Conservation (phyloP, 1,140 invertebrate species). For the Macrobrachium nipponense region DNA sequence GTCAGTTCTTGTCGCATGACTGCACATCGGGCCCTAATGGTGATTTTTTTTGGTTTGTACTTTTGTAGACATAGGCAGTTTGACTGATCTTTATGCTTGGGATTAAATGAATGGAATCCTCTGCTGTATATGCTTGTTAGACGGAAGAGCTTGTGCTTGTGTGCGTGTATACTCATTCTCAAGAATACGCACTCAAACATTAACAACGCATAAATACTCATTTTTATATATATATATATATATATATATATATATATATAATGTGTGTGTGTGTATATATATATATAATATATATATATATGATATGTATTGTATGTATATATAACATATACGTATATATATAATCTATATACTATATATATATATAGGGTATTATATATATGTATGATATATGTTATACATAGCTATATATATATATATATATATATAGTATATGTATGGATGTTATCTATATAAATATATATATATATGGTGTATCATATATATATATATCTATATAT, state of each 20-base stretch:
- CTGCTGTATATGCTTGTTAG: no score
- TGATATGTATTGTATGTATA: no score
- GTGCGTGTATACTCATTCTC: neutral
- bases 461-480: conserved; percentile 15
- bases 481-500: conserved; percentile 31
- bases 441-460: conserved; percentile 29
- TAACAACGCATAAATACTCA: no score
- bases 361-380: conserved; percentile 19
- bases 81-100: no score
- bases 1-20: no score
- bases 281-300: neutral
- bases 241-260: conserved; percentile 29
- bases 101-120: no score
- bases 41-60: no score
- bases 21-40: no score
- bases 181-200: no score
- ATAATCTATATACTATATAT: conserved; percentile 41
- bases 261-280: conserved; percentile 38
- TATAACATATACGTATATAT: conserved; percentile 26
- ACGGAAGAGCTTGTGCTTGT: neutral
- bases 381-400: no score
- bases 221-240: conserved; percentile 7
- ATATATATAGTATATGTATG: conserved; percentile 32
- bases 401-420: conserved; percentile 30
- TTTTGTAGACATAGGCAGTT: no score